Conservation (phyloP, 2,113 vertebrate genomes). For the Vidua macroura region DNA sequence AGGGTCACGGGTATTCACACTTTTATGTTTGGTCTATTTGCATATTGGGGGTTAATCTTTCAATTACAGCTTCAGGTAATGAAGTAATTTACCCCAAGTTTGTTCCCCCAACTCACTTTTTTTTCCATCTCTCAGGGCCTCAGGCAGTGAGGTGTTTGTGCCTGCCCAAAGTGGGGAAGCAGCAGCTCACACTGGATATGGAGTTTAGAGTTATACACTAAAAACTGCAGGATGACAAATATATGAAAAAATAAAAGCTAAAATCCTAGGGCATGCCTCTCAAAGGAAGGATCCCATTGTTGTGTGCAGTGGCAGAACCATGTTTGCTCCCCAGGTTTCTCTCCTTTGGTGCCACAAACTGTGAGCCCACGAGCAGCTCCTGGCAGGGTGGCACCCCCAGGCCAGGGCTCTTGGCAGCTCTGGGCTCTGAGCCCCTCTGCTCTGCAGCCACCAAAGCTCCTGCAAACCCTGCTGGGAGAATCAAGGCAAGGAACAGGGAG, state of each 20-base stretch:
- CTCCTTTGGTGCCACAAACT: too few relatives aligned
- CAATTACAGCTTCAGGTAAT: not conserved
- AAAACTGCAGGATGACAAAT: not conserved
- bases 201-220: not conserved
- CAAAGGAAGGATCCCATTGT: rapidly evolving
- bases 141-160: not conserved
- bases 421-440: not conserved
- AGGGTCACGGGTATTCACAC: too few relatives aligned
- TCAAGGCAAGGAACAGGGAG: not conserved
- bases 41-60: rapidly evolving
- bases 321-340: not conserved
- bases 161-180: not conserved
- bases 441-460: not conserved
- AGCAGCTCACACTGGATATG: not conserved
- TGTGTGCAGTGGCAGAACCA: not conserved
- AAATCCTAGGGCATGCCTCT: rapidly evolving
- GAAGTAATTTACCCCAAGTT: not conserved
- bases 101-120: not conserved
- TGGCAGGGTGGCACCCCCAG: not conserved
- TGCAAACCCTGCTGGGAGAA: rapidly evolving
- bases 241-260: rapidly evolving
- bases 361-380: not conserved
- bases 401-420: not conserved
- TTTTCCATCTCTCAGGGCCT: not conserved
- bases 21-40: not conserved